Percentiles rank a stretch among this genome's conserved stretches.
phyloP scores from a whole-genome alignment of 1,140 invertebrate species.

The Bombus superbus region DNA sequence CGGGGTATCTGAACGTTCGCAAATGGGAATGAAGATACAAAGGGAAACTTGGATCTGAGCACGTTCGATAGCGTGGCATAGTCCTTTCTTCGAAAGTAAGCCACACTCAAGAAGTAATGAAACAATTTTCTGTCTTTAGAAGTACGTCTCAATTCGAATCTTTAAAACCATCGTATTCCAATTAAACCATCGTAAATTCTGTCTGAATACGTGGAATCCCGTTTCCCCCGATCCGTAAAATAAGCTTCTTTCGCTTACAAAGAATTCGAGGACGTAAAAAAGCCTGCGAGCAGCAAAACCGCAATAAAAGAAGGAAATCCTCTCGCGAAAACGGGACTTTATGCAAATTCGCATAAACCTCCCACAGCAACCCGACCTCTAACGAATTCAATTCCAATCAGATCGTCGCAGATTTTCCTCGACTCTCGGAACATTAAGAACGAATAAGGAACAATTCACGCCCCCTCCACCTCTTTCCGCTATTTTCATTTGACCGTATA shows the following conservation, averaged over 20 bases:
- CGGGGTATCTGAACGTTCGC: not conserved
- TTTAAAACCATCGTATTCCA: not conserved
- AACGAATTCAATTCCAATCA: not conserved
- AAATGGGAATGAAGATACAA: not conserved
- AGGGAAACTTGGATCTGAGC: too few species aligned
- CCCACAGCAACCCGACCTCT: not conserved
- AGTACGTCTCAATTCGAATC: too few species aligned
- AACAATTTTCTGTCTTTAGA: too few species aligned
- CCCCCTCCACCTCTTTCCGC: not conserved
- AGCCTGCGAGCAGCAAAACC: not conserved
- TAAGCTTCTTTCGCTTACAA: not conserved
- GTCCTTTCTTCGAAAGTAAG: not conserved
- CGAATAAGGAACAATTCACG: not conserved
- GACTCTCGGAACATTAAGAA: not conserved
- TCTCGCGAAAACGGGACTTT: not conserved
- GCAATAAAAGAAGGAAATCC: not conserved
- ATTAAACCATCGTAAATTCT: not conserved
- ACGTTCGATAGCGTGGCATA: not conserved
- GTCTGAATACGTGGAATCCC: not conserved
- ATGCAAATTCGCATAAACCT: slow-evolving; percentile 11
- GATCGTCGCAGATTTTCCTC: not conserved
- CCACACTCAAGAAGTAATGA: too few species aligned
- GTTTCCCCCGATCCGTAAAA: not conserved
- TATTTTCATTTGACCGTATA: not conserved
- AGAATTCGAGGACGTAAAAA: not conserved